Evolutionary conservation across 2,888 invertebrate genomes (phyloP).

Genomic region (Atherix ibis): DNA sequence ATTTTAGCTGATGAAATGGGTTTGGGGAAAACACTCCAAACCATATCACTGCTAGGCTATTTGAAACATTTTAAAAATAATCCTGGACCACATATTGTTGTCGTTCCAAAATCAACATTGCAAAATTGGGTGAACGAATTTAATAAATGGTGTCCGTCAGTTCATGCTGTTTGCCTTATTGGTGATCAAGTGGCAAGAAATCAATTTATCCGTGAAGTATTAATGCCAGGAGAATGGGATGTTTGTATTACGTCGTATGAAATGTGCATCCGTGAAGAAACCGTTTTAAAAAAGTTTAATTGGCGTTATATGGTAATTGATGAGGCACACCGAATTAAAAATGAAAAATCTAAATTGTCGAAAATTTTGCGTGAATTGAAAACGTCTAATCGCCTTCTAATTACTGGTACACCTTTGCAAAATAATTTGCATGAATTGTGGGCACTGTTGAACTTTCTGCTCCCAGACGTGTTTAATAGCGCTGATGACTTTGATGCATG

Average conservation of each 20-base stretch:
- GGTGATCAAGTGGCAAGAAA: slow-evolving; percentile 88
- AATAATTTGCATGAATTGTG: slow-evolving; percentile 98
- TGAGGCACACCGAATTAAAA: slow-evolving; percentile 98
- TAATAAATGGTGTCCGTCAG: slow-evolving; percentile 88
- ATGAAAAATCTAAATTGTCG: slow-evolving; percentile 96
- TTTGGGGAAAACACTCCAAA: slow-evolving; percentile 96
- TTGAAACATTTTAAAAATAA: slow-evolving; percentile 88
- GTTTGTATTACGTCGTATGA: slow-evolving; percentile 97
- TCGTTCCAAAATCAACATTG: slow-evolving; percentile 96
- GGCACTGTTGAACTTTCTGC: slow-evolving; percentile 90
- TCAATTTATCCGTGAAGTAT: slow-evolving; percentile 74
- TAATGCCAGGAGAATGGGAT: slow-evolving; percentile 95
- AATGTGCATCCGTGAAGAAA: slow-evolving; percentile 93
- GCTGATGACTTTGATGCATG: slow-evolving; percentile 96
- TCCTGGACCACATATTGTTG: slow-evolving; percentile 92
- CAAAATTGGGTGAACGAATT: slow-evolving; percentile 99
- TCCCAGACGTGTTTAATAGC: slow-evolving; percentile 97
- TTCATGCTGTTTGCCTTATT: slow-evolving; percentile 84
- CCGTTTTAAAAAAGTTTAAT: slow-evolving; percentile 93
- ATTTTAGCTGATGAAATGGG: slow-evolving; percentile 99
- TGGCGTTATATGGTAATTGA: slow-evolving; percentile 99
- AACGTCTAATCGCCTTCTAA: slow-evolving; percentile 81
- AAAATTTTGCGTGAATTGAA: slow-evolving; percentile 94
- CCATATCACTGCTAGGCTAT: slow-evolving; percentile 91
- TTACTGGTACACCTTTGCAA: slow-evolving; percentile 96